These are phyloP conservation scores for Melitaea athalia DNA, from an alignment of 2,888 invertebrate species.

Conservation along the genomic window DNA sequence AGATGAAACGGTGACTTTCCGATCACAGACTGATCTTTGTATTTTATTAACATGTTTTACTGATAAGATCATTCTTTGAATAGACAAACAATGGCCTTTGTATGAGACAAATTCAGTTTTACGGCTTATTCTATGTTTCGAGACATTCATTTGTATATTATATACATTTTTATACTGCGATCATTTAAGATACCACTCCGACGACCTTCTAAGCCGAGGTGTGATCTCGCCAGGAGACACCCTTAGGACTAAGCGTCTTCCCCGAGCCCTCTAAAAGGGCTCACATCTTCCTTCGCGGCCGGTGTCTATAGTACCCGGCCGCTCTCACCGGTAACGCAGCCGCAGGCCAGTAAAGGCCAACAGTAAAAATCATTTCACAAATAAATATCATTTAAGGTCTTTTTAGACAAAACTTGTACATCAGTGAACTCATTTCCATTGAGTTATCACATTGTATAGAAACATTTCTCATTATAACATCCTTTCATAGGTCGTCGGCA, in stretches of 20 bases:
- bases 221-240: too few species aligned
- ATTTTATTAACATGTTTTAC: constrained; percentile 24
- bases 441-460: constrained; percentile 7
- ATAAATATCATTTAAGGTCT: too few species aligned
- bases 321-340: too few species aligned
- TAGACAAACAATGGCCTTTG: constrained; percentile 15
- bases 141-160: neutral
- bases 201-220: too few species aligned
- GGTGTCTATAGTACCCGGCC: too few species aligned
- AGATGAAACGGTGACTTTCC: constrained; percentile 47
- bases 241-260: too few species aligned
- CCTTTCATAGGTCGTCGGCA: constrained; percentile 58
- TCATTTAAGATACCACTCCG: too few species aligned
- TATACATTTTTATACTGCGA: neutral
- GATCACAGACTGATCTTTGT: constrained; percentile 43
- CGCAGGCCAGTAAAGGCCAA: too few species aligned
- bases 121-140: constrained; percentile 25
- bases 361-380: too few species aligned
- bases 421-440: constrained; percentile 40
- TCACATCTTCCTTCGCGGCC: too few species aligned
- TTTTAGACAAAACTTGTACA: too few species aligned
- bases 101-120: constrained; percentile 31
- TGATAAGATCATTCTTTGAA: constrained; percentile 18
- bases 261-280: too few species aligned
- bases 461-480: constrained; percentile 42